These are phyloP conservation scores for Aspidoscelis tigris DNA, from an alignment of 2,113 vertebrate genomes.

Conservation along the genomic window DNA sequence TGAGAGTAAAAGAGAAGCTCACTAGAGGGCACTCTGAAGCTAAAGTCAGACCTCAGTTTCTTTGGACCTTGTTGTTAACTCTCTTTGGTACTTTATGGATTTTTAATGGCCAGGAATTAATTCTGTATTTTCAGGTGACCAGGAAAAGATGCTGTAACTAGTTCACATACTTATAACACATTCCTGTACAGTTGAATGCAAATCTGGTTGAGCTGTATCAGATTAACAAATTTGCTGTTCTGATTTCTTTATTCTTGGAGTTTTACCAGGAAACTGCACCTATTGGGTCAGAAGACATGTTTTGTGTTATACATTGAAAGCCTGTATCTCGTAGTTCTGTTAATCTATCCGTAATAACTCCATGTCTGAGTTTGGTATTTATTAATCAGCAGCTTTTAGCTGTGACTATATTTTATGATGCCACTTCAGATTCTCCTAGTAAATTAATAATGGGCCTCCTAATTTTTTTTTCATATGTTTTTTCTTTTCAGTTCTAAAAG, in stretches of 20 bases:
- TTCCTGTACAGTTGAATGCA: neutral
- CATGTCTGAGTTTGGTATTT: neutral
- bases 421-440: neutral
- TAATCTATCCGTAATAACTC: no score
- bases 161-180: neutral
- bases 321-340: neutral
- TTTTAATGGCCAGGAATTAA: slow-evolving; percentile 2
- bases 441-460: neutral
- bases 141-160: neutral
- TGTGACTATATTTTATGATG: neutral
- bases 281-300: no score
- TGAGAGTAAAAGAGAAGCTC: neutral
- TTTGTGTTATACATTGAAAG: neutral
- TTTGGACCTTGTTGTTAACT: neutral
- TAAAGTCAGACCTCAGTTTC: neutral
- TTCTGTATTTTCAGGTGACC: neutral
- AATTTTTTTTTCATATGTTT: neutral
- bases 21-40: slow-evolving; percentile 16
- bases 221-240: neutral
- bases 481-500: slow-evolving; percentile 71
- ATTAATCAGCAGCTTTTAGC: neutral
- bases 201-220: neutral
- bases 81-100: neutral
- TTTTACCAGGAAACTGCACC: no score
- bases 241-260: neutral